A percentile compares a stretch with the other conserved stretches of the same genome.
Conservation (phyloP, 2,113 vertebrate genomes). For the Melanostigma gelatinosum region DNA sequence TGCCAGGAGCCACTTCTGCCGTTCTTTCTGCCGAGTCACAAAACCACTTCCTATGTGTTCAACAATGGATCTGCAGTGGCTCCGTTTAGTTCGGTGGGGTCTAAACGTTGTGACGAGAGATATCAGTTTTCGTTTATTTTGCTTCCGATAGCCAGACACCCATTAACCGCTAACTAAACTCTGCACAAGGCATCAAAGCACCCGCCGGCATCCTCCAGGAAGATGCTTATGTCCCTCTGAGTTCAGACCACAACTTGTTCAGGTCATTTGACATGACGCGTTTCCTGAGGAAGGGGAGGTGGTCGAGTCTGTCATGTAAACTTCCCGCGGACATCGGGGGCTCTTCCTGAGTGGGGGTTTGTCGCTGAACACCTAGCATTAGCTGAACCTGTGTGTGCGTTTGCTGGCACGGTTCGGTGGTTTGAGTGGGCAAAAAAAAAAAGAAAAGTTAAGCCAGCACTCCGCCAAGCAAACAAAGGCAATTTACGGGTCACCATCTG, state of each 20-base stretch:
- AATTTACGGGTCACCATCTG: constrained; percentile 20
- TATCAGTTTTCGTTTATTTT: no score
- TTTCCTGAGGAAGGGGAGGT: constrained; percentile 51
- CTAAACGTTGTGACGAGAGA: background rate
- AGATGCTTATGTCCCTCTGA: constrained; percentile 1
- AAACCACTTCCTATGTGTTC: background rate
- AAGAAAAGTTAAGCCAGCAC: constrained; percentile 26
- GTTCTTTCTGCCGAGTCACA: background rate
- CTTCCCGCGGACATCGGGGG: constrained; percentile 45
- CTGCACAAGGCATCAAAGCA: background rate
- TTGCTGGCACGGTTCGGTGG: constrained; percentile 30
- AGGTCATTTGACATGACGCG: constrained; percentile 17
- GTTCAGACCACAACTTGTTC: background rate
- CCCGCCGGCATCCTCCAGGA: background rate
- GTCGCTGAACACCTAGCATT: background rate
- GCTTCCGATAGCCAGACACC: no score
- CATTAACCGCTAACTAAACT: no score
- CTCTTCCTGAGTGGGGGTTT: constrained; percentile 37
- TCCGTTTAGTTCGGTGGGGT: background rate
- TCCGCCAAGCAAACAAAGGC: constrained; percentile 26
- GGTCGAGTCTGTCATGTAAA: constrained; percentile 38
- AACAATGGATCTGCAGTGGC: background rate
- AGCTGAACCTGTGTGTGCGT: constrained; percentile 1
- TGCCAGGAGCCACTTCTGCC: constrained; percentile 16
- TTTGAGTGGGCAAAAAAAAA: background rate